Evolutionary conservation across 2,797 vertebrate species (phyloP), one percentile per base, ranked within the genome.

Genomic region (Coreius guichenoti): DNA sequence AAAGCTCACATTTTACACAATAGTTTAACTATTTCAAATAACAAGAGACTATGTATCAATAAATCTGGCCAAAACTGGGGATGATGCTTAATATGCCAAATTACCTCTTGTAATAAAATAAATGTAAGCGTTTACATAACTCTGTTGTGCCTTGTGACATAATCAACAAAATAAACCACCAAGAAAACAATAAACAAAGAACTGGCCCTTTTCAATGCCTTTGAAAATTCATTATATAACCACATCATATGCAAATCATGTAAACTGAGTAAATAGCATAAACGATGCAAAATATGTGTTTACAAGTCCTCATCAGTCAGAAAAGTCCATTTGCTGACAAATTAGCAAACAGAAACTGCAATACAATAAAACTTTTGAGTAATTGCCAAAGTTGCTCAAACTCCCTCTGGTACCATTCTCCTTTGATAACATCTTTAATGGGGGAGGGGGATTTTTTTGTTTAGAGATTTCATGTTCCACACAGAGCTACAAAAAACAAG

Each of bases 351-450:
- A 61, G 65, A 45, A 70, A 85, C 67, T 2, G 13, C 26, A 75
- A 74, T 65, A 56, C 63, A 89, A 31, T 69, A 72, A 36, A 86
- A 63, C 33, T 51, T 45, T 23, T 70, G 61, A 58, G 39, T 80
- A 84, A 80, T 75, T 84, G 70, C 12, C 39, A 80, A 84, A 88
- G 82, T 88, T 84, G 26, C 45, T 23, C 58, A 67, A 76, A 81
- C 81, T 63, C 77, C 84, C 86, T 63, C 49, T 68, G 86, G 88
- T 86, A 81, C 33, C 75, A 61, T 54, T 81, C 51, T 69, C 39
- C 73, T 61, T 76, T 61, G 81, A 68, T 29, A 67, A 80, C 26
- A 49, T 77, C 80, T 83, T 81, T 73, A 75, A 89, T 77, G 45
- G 80, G 56, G 29, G 76, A 23, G 33, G 80, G 63, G 68, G n/a